Evolutionary conservation across 2,113 vertebrate genomes (phyloP), one percentile per base, ranked within the genome.

Genomic region (Calidris pugnax): DNA sequence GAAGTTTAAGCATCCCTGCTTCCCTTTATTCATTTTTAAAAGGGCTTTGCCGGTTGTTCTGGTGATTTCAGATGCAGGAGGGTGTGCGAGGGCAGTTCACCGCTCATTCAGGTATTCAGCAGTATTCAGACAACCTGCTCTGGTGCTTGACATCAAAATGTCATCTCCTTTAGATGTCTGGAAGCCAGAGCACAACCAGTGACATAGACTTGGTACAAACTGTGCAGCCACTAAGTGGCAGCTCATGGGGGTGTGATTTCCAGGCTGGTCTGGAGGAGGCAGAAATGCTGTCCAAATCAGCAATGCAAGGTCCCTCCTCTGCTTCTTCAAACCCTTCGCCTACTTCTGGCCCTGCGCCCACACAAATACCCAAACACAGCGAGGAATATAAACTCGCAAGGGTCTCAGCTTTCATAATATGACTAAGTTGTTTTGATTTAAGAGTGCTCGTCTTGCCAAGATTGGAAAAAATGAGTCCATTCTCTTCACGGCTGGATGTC

Each of bases 361-460:
- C 75, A 32, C 35, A 94, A 95, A 95, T 92, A 87, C 27, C 89
- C 90, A 87, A 92, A 66, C n/a, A 94, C 47, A 56, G 75, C 0
- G 0, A 84, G 89, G 79, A 93, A 86, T 84, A 90, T 97, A 96
- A 93, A 93, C 76, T 91, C 32, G 21, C 81, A 96, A 86, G 91
- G 47, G 41, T 82, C 71, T 97, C 88, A 87, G 78, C 78, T 93
- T 96, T 95, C 96, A 92, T 95, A 95, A 95, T 90, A 92, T 87
- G 88, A 93, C 94, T 93, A 89, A 92, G 85, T 97, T 96, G 90
- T 96, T 97, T 97, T 95, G 85, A 96, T 97, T 96, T 92, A 94
- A 86, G 66, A 67, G 28, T 56, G 48, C 55, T 90, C 0, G 7
- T 93, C 88, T 93, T 95, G 95, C 94, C 97, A 97, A 94, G 94